These are phyloP conservation scores for Arrhopalites spinosus DNA, from an alignment of 2,888 invertebrate species.

Conservation along the genomic window DNA sequence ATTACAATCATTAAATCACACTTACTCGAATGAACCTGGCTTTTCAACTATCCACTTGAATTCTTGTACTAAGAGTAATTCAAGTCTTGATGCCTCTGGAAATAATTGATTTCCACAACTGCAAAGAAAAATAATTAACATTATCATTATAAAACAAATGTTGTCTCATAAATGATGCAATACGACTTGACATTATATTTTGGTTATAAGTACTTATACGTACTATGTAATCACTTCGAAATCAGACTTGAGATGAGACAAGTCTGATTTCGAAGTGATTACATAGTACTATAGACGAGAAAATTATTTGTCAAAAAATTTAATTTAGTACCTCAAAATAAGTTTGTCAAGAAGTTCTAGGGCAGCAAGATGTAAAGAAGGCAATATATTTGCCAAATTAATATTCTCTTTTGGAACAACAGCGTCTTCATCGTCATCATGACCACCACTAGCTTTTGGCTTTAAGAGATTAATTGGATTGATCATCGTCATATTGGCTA, in stretches of 20 bases:
- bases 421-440: neutral
- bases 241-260: too few species aligned
- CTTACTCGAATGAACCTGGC: constrained; percentile 43
- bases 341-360: constrained; percentile 33
- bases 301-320: neutral
- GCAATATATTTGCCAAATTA: constrained; percentile 42
- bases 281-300: neutral
- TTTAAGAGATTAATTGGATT: constrained; percentile 43
- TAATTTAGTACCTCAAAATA: constrained; percentile 9
- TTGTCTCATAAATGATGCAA: too few species aligned
- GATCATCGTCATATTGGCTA: constrained; percentile 38
- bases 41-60: constrained; percentile 44
- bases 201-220: too few species aligned
- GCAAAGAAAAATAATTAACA: neutral
- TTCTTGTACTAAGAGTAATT: constrained; percentile 42
- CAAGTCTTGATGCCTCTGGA: constrained; percentile 39
- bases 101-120: constrained; percentile 47
- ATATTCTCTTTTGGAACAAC: constrained; percentile 40
- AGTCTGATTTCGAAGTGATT: too few species aligned
- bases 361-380: constrained; percentile 40
- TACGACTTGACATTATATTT: too few species aligned
- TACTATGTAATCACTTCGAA: too few species aligned
- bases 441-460: neutral
- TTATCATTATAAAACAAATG: too few species aligned
- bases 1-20: neutral